Base-by-base conservation (phyloP, 2,797 vertebrate species). In the Falco columbarius region DNA sequence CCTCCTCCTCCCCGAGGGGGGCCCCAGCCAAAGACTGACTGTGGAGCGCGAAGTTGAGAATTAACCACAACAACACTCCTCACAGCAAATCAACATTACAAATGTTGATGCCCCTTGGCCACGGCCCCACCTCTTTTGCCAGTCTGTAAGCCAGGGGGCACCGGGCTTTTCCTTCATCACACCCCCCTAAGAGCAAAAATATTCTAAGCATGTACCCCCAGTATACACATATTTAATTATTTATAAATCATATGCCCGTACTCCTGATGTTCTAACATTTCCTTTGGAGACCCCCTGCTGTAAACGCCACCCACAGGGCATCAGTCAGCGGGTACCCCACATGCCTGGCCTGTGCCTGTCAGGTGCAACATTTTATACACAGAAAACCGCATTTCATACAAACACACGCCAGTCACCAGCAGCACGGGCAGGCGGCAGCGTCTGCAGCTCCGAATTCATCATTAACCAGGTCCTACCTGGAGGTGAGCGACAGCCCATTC, bases 91-190 rank as follows among this genome's bases (percentile, higher is more conserved):
- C 55, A 27, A 42, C 17, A 26, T 13, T 1, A 26, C 30, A 47
- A 26, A 22, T 1, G 14, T 6, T 6, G 52, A 38, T 3, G 23
- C 6, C 29, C n/a, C 29, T 52, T 21, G 27, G 49, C 36, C 27
- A 6, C 8, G 0, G 1, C 63, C 34, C 49, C 5, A 0, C 30
- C 24, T 34, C 24, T 40, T 22, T 47, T 18, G 16, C 40, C 62
- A 15, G 6, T 4, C 62, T 34, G 55, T 27, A 42, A 55, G 29
- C 54, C n/a, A 10, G 14, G 27, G 22, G 36, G 30, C 36, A 32
- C 26, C 8, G 52, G 0, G 3, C 2, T 32, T 52, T 42, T 34
- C 30, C 44, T 24, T 14, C 7, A 56, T 30, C 46, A 24, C 20
- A 29, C 34, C 10, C 11, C 27, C 8, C 22, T 3, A 30, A 14